Percentiles rank a stretch among this genome's conserved stretches.
These are phyloP conservation scores for Acleris sparsana DNA, from an alignment of 2,888 invertebrate genomes.

Conservation along the genomic window DNA sequence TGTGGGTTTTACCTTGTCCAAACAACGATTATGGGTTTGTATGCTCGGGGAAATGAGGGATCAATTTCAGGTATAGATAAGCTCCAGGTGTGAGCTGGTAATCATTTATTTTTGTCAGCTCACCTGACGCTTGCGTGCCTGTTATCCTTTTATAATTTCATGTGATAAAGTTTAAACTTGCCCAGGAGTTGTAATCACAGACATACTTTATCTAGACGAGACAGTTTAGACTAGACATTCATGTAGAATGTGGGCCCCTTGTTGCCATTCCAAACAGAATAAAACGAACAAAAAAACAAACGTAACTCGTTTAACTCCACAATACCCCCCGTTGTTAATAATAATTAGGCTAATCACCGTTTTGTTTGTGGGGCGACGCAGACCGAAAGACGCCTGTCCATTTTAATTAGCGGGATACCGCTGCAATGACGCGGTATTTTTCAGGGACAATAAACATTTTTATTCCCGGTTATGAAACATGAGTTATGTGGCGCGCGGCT, in stretches of 20 bases:
- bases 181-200: constrained; percentile 1
- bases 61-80: not conserved
- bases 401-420: constrained; percentile 69
- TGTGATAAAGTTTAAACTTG: not conserved
- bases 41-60: constrained; percentile 14
- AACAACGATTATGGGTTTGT: constrained; percentile 15
- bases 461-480: constrained; percentile 58
- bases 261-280: not conserved
- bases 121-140: not conserved
- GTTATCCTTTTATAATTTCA: not conserved
- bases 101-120: not conserved
- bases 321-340: constrained; percentile 39
- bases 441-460: constrained; percentile 63
- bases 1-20: constrained; percentile 2
- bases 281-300: constrained; percentile 1
- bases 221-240: constrained; percentile 16
- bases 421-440: constrained; percentile 52
- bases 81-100: not conserved
- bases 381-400: constrained; percentile 60
- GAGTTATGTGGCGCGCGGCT: constrained; percentile 43
- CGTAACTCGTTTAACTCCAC: constrained; percentile 17
- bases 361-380: constrained; percentile 53
- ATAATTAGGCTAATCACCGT: constrained; percentile 61
- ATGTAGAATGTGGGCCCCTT: constrained; percentile 4
- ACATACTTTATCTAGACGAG: constrained; percentile 17